Conservation (phyloP, 2,113 vertebrate genomes). For the Poecilia latipinna region DNA sequence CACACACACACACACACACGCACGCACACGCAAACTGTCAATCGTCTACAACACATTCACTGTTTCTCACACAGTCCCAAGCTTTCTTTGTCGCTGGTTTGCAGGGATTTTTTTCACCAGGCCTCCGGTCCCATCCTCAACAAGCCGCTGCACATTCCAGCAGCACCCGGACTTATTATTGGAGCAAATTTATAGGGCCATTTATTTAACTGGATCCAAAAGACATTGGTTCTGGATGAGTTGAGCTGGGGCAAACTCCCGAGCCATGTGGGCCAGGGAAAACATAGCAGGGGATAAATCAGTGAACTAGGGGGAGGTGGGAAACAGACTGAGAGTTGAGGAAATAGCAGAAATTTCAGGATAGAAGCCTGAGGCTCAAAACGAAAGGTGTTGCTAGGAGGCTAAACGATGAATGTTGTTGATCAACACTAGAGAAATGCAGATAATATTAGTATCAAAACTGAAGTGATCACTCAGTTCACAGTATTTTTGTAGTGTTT, state of each 20-base stretch:
- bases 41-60: conserved; percentile 60
- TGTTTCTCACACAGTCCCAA: conserved; percentile 81
- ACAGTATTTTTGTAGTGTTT: background rate
- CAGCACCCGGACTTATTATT: conserved; percentile 88
- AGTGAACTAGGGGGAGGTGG: conserved; percentile 53
- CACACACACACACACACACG: background rate
- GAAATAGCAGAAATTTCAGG: conserved; percentile 10
- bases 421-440: background rate
- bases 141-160: conserved; percentile 82
- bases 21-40: conserved; percentile 1
- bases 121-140: conserved; percentile 31
- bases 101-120: conserved; percentile 26
- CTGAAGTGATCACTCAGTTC: background rate
- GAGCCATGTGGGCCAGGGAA: conserved; percentile 87
- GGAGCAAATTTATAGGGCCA: conserved; percentile 91
- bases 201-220: conserved; percentile 91
- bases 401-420: background rate
- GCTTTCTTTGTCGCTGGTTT: conserved; percentile 74
- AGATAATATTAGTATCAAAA: background rate
- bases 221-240: conserved; percentile 92
- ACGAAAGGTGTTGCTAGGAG: background rate
- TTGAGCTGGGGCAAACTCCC: conserved; percentile 83
- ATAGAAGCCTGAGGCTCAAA: background rate
- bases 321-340: conserved; percentile 29
- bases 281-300: conserved; percentile 93